These are phyloP conservation scores for Cydia strobilella DNA, from an alignment of 1,140 invertebrate species.

Conservation along the genomic window DNA sequence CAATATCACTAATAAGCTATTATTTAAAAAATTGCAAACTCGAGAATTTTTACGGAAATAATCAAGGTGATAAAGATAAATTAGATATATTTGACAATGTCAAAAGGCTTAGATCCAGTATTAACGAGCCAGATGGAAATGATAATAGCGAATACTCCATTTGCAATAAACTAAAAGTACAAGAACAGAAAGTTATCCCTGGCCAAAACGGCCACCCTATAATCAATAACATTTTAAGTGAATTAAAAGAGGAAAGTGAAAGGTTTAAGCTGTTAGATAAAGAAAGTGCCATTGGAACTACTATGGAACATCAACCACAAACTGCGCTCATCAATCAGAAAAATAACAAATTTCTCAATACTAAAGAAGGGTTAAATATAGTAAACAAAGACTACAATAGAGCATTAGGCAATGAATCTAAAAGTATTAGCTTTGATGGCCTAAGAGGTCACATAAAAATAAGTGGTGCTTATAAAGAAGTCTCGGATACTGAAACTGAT, in stretches of 20 bases:
- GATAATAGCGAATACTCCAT: not conserved
- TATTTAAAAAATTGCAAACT: not conserved
- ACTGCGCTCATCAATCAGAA: not conserved
- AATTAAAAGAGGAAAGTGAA: not conserved
- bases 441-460: not conserved
- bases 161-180: not conserved
- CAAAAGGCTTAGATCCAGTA: not conserved
- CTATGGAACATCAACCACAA: too few species aligned
- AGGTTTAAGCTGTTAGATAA: not conserved
- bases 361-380: not conserved
- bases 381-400: not conserved
- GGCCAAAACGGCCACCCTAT: not conserved
- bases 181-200: not conserved
- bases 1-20: not conserved
- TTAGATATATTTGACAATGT: not conserved
- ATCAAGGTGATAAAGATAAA: not conserved
- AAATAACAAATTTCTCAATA: not conserved
- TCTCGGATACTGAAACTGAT: not conserved
- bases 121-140: not conserved
- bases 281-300: not conserved
- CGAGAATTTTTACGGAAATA: not conserved
- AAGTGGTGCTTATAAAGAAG: not conserved
- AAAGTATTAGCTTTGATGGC: not conserved
- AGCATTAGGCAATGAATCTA: not conserved
- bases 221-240: not conserved